Evolutionary conservation across 1,140 invertebrate genomes (phyloP).

Genomic region (Hycleus phaleratus): DNA sequence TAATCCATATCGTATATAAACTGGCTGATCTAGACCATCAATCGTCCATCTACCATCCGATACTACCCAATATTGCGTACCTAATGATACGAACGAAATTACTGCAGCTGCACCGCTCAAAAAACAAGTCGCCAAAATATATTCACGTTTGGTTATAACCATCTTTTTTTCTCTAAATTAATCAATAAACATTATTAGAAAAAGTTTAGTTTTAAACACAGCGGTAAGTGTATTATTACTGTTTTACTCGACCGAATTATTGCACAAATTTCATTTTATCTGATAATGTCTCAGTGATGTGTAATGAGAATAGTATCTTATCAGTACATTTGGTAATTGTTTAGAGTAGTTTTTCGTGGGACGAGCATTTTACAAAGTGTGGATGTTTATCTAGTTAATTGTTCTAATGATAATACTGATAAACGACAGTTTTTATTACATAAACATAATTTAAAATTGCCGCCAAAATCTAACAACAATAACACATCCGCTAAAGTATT

Average conservation of each 20-base stretch:
- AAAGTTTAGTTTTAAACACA: background rate
- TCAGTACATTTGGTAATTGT: no score
- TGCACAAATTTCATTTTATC: no score
- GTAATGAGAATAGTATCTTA: no score
- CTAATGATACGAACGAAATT: slow-evolving; percentile 17
- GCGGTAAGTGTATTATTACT: no score
- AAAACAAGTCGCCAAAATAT: slow-evolving; percentile 15
- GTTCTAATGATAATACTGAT: no score
- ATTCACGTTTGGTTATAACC: slow-evolving; percentile 20
- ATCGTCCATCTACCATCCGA: background rate
- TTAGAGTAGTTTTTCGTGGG: no score
- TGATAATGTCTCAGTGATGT: no score
- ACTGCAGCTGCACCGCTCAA: slow-evolving; percentile 17
- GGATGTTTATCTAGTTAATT: no score
- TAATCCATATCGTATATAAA: slow-evolving; percentile 15
- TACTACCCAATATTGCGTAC: slow-evolving; percentile 18
- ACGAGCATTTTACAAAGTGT: no score
- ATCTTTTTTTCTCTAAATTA: slow-evolving; percentile 5
- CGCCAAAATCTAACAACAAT: background rate
- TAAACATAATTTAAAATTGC: no score
- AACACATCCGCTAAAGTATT: background rate
- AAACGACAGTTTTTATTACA: no score
- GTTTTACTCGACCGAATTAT: no score
- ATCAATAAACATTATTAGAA: background rate
- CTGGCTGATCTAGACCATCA: background rate